These are phyloP conservation scores for Ptychoptera contaminata DNA, from an alignment of 2,888 invertebrate genomes.

Conservation along the genomic window DNA sequence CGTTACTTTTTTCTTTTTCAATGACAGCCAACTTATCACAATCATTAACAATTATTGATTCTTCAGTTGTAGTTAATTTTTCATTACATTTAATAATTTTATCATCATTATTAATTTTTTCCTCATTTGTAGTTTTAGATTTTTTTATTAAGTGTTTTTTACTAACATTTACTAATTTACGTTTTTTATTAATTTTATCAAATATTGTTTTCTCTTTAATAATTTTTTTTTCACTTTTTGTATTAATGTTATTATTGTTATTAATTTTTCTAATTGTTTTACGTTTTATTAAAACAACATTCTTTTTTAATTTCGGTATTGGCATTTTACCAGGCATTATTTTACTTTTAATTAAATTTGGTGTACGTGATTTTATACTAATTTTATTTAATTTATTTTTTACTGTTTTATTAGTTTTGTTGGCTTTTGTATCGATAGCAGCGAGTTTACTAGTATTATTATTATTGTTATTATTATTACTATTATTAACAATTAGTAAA, in stretches of 20 bases:
- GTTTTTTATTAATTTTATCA: neutral
- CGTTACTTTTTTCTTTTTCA: neutral
- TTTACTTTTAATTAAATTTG: neutral
- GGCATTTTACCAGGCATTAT: constrained; percentile 9
- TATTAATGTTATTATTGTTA: neutral
- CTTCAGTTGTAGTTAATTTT: neutral
- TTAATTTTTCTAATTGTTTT: constrained; percentile 2
- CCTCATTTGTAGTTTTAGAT: neutral
- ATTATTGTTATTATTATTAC: neutral
- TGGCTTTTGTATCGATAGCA: neutral
- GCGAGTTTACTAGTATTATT: too few relatives aligned
- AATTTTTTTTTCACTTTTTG: neutral
- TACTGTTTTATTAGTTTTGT: neutral
- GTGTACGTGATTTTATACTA: neutral
- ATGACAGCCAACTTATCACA: too few relatives aligned
- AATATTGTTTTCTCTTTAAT: neutral
- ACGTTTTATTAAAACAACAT: neutral
- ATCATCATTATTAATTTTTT: neutral
- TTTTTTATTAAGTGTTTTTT: constrained; percentile 1
- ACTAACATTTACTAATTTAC: neutral
- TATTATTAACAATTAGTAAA: neutral
- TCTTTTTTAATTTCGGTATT: constrained; percentile 9
- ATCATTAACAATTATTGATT: neutral
- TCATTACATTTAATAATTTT: neutral
- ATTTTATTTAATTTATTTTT: neutral